Evolutionary conservation across 2,113 vertebrate genomes (phyloP), one percentile per base, ranked within the genome.

Genomic region (Apus apus): DNA sequence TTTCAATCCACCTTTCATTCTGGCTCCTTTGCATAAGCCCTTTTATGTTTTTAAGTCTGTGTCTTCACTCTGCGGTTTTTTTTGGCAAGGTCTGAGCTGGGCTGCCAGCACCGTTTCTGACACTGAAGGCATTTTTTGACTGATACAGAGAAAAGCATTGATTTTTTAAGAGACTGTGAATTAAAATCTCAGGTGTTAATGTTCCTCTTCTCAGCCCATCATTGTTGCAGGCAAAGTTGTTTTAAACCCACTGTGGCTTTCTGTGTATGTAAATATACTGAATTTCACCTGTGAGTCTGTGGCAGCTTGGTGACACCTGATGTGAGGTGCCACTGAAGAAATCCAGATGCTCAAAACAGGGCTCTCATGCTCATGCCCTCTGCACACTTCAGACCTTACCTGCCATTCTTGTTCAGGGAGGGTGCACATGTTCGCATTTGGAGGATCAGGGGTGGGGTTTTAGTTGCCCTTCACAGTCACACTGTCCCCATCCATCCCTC

Each of bases 191-290:
- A 21, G 65, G 15, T 84, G 84, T 68, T 80, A 61, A 65, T 56
- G n/a, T 80, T 43, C 16, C 25, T 32, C 3, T 16, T 67, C 29
- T 57, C 62, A 85, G 40, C 7, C 48, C 22, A 20, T 46, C 5
- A 26, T 48, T 85, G 77, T 60, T 61, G 6, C 8, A 43, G 57
- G 62, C 27, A 76, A 76, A 46, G 4, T 30, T 62, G 7, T 67
- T 93, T 88, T 43, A 74, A 88, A 74, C 20, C 32, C 71, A 25
- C 54, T 92, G n/a, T 76, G 51, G 23, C 43, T 90, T 80, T 81
- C 73, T 8, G 8, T 64, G 13, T 23, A 57, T 16, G 8, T 78
- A 54, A 71, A 68, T 72, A 61, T 3, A 51, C 32, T 45, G 73
- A 94, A 74, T 74, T 62, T 89, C 48, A 71, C 53, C 15, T 56